A percentile compares a stretch with the other conserved stretches of the same genome.
These are phyloP conservation scores for Heterotilapia buettikoferi DNA, from an alignment of 2,113 vertebrate genomes.

Conservation along the genomic window DNA sequence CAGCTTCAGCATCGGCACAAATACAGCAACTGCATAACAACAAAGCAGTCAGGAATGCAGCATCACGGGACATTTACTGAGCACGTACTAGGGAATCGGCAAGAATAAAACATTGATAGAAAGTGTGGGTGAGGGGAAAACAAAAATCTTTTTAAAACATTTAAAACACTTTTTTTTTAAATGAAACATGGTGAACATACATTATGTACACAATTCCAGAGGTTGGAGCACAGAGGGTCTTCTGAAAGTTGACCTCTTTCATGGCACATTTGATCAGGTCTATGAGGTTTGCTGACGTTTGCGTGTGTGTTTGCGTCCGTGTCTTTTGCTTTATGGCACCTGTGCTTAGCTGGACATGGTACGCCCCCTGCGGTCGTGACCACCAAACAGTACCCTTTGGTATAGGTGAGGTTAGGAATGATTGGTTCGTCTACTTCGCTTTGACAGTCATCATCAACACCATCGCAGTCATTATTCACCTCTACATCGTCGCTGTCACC, in stretches of 20 bases:
- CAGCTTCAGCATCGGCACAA: slow-evolving; percentile 39
- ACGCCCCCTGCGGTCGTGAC: slow-evolving; percentile 36
- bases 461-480: background rate
- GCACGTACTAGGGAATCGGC: slow-evolving; percentile 22
- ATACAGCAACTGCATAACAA: slow-evolving; percentile 58
- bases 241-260: slow-evolving; percentile 38
- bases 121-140: background rate
- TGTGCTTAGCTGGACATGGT: slow-evolving; percentile 30
- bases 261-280: slow-evolving; percentile 21
- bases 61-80: slow-evolving; percentile 54
- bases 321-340: background rate
- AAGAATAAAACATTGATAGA: slow-evolving; percentile 31
- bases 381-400: slow-evolving; percentile 58
- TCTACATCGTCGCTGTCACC: background rate
- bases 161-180: slow-evolving; percentile 5
- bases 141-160: slow-evolving; percentile 11
- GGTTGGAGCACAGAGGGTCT: slow-evolving; percentile 51
- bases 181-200: slow-evolving; percentile 31
- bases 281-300: background rate
- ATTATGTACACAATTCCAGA: slow-evolving; percentile 66
- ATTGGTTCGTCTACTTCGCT: background rate
- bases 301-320: background rate
- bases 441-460: background rate
- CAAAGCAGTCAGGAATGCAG: slow-evolving; percentile 43
- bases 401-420: slow-evolving; percentile 42